phyloP scores from a whole-genome alignment of 2,113 vertebrate species.

The Gallinago paraguaiae region DNA sequence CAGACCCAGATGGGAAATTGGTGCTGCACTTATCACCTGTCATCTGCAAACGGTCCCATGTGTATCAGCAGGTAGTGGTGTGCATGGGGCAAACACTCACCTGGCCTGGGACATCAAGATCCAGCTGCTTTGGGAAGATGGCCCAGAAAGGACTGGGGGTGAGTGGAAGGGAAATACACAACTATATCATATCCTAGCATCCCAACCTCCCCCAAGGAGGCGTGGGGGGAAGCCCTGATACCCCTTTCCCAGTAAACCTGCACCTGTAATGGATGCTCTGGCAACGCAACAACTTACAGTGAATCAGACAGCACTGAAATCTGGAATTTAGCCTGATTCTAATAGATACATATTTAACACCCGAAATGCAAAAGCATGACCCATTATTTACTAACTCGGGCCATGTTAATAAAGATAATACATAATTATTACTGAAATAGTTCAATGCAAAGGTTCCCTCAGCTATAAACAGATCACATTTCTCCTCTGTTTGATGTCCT shows the following conservation, averaged over 20 bases:
- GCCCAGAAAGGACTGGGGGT: not conserved
- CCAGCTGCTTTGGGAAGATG: not conserved
- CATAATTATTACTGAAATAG: conserved; percentile 60
- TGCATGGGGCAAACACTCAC: not conserved
- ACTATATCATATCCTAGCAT: rapidly evolving
- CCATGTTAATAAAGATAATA: conserved; percentile 51
- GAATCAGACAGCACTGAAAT: not conserved
- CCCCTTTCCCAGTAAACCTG: not conserved
- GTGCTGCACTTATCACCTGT: not conserved
- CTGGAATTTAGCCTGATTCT: not conserved
- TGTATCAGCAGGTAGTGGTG: not conserved
- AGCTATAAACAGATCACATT: conserved; percentile 51
- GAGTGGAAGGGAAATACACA: not conserved
- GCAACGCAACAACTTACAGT: not conserved
- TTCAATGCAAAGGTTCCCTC: conserved; percentile 50
- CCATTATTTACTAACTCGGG: conserved; percentile 35
- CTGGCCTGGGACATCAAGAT: not conserved
- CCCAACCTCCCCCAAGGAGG: not conserved
- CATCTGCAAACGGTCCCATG: not conserved
- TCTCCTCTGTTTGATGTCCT: conserved; percentile 53
- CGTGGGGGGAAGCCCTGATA: not conserved
- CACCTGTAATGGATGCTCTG: not conserved
- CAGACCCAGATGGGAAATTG: not conserved
- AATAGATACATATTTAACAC: not conserved
- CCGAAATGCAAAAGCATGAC: not conserved